Evolutionary conservation across 2,888 invertebrate species (phyloP).

Genomic region (Agonopterix subpropinquella): DNA sequence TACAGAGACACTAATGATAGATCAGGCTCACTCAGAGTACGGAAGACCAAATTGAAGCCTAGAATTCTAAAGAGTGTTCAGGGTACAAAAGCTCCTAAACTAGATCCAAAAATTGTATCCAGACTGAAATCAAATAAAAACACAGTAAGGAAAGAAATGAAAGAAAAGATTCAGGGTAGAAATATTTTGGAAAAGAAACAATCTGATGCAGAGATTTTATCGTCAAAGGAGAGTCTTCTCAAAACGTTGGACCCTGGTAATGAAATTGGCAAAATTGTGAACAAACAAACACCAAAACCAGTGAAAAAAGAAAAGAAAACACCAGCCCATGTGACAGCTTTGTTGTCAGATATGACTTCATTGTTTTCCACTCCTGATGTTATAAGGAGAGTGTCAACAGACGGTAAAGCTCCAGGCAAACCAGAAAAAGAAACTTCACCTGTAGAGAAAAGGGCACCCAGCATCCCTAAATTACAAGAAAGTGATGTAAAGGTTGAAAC

Average conservation of each 20-base stretch:
- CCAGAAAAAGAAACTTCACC: slow-evolving; percentile 57
- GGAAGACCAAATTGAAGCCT: slow-evolving; percentile 52
- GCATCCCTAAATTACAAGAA: slow-evolving; percentile 20
- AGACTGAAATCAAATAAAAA: slow-evolving; percentile 42
- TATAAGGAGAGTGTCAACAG: slow-evolving; percentile 79
- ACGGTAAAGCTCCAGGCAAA: slow-evolving; percentile 62
- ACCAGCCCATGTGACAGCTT: slow-evolving; percentile 74
- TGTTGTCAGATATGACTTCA: slow-evolving; percentile 78
- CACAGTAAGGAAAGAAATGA: slow-evolving; percentile 48
- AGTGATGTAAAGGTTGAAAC: slow-evolving; percentile 21
- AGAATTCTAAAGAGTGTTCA: slow-evolving; percentile 49
- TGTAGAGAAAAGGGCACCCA: slow-evolving; percentile 19
- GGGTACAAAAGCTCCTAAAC: slow-evolving; percentile 34
- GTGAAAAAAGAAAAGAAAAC: slow-evolving; percentile 74
- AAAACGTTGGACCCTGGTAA: slow-evolving; percentile 29
- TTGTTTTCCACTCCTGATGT: slow-evolving; percentile 88
- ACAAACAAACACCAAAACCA: slow-evolving; percentile 57
- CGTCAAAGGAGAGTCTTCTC: slow-evolving; percentile 33
- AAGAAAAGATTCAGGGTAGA: slow-evolving; percentile 52
- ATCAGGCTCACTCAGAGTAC: slow-evolving; percentile 39
- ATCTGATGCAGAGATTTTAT: slow-evolving; percentile 28
- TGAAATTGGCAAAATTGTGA: slow-evolving; percentile 51
- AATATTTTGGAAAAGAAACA: slow-evolving; percentile 36
- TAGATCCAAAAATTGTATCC: slow-evolving; percentile 44
- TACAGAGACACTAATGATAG: slow-evolving; percentile 68